Base-by-base conservation (phyloP, 2,113 vertebrate genomes). In the Engraulis encrasicolus region DNA sequence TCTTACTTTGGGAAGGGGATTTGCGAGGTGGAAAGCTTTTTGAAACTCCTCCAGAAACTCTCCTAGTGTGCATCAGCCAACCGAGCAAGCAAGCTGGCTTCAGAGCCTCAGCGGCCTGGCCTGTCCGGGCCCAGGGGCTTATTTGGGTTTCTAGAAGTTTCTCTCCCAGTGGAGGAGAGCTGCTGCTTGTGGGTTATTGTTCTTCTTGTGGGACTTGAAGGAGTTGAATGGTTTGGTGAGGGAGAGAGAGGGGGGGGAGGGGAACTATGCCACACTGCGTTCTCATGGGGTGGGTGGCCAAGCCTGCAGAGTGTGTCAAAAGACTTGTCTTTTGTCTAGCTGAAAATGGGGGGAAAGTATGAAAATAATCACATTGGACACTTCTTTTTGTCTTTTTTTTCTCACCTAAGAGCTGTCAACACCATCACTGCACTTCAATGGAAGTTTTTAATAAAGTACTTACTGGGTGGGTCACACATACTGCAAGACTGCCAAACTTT, bases 21-120 rank as follows among this genome's bases (percentile, higher is more conserved):
- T 82, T 83, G 83, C 84, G 82, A 31, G 80, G 82, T 82, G 85
- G 88, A 87, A 45, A 45, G 87, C 81, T 89, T 85, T 91, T 86
- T 90, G 90, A 89, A 85, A 88, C 78, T 45, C 78, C 82, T 78
- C 85, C 85, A 87, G 58, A 66, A 66, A 66, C 58, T 66, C 58
- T 66, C 58, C 58, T 23, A 66, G 58, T 66, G 58, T 66, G 58
- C 58, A 66, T 31, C 58, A 66, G 14, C n/a, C n/a, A 66, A 66
- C 40, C 4, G 12, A n/a, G n/a, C n/a, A n/a, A n/a, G n/a, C n/a
- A n/a, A n/a, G n/a, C n/a, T n/a, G 58, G 23, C 23, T 66, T 66
- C 58, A 66, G 58, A 66, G 58, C 58, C 31, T 2, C 23, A 14
- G 58, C 58, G 6, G 54, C 54, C 58, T 31, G 58, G 58, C 58